Evolutionary conservation across 2,797 vertebrate genomes (phyloP), one percentile per base, ranked within the genome.

Genomic region (Sus cebifrons): DNA sequence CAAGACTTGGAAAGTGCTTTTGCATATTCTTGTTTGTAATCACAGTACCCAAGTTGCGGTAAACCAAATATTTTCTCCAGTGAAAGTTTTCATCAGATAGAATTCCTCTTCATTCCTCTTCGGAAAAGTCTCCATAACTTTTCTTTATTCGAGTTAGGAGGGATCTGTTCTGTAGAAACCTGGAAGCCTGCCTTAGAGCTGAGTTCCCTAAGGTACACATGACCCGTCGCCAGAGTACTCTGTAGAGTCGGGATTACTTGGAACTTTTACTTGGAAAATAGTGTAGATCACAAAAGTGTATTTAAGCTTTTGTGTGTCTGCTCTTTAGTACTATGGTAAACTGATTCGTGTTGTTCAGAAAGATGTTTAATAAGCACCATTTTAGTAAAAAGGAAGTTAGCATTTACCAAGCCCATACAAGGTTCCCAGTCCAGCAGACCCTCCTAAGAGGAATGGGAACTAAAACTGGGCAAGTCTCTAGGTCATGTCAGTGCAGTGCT

Each of bases 301-400:
- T 86, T 78, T 75, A 84, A 91, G n/a, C 12, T 78, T 94, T 75
- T 68, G 8, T 83, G 62, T 62, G 60, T 81, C 20, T 86, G 49
- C 18, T 70, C 4, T 49, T 93, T 93, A 64, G n/a, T 77, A 44
- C 18, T 93, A 36, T 29, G 27, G 89, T 92, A 83, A 86, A 83
- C 21, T 40, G 92, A 78, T 70, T 44, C 67, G 25, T 78, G 11
- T 44, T 75, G 18, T 73, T 70, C 64, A 84, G 36, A 85, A 85
- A 18, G 17, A 49, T 92, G 5, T 89, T 86, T 85, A 70, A 32
- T 90, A 44, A 86, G 23, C 54, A 83, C 14, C 27, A 36, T 75
- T 36, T 64, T 82, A 86, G n/a, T 81, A 92, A 87, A 29, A 71
- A 94, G 67, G 40, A 92, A 62, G 18, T 93, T 86, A 89, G 62